Conservation (phyloP, 2,888 invertebrate species). For the Psococerastis gibbosa region DNA sequence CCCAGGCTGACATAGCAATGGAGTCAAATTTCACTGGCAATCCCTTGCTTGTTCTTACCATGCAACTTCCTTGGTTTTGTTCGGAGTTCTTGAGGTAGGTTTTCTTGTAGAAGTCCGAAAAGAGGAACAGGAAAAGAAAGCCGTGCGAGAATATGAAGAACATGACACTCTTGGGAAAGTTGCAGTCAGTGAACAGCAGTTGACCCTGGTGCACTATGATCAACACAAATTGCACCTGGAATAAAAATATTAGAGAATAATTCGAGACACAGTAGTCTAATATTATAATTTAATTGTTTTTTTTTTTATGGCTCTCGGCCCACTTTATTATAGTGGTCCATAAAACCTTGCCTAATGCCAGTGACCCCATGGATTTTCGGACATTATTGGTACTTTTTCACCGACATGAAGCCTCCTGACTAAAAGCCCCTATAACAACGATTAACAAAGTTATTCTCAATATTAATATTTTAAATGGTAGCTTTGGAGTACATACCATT, state of each 20-base stretch:
- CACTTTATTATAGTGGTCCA: too few relatives aligned
- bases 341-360: too few relatives aligned
- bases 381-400: too few relatives aligned
- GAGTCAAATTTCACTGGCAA: too few relatives aligned
- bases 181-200: constrained; percentile 72
- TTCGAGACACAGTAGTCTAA: neutral
- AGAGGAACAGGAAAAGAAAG: constrained; percentile 80
- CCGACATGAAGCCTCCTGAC: too few relatives aligned
- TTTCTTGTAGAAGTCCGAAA: constrained; percentile 85
- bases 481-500: constrained; percentile 66
- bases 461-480: too few relatives aligned
- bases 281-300: too few relatives aligned
- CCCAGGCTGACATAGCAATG: too few relatives aligned
- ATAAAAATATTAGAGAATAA: constrained; percentile 16
- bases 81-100: constrained; percentile 33
- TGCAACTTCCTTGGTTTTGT: constrained; percentile 37
- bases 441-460: too few relatives aligned
- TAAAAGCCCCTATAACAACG: too few relatives aligned
- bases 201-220: constrained; percentile 87
- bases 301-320: too few relatives aligned
- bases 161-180: constrained; percentile 79
- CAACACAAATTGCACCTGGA: constrained; percentile 75
- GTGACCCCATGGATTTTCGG: too few relatives aligned
- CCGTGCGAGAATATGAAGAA: constrained; percentile 92
- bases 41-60: constrained; percentile 30